Base-by-base conservation (phyloP, 2,797 vertebrate species). In the Lepilemur ruficaudatus region DNA sequence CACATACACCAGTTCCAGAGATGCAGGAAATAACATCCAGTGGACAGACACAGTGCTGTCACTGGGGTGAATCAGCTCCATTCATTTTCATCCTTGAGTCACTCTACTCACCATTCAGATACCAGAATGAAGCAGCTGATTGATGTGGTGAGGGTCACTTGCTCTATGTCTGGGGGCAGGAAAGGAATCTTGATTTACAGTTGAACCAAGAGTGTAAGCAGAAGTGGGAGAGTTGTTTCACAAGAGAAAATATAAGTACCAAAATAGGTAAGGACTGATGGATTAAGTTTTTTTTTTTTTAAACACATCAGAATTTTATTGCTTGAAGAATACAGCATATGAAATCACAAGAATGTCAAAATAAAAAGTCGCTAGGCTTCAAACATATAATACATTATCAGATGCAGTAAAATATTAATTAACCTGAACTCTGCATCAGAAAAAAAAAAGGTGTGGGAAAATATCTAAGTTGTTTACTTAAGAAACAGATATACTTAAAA, bases 251-350 rank as follows among this genome's bases (percentile, higher is more conserved):
- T 25, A 72, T 41, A 72, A 72, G 23, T 25, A 25, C 38, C 23
- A 28, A 25, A 43, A 72, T 25, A 72, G 41, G 23, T 28, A 41
- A 72, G 13, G 41, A 69, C 13, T 41, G 25, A 72, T 43, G 13
- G 41, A 28, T 28, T 15, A 38, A 38, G 38, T 38, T 38, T 38
- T 2, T 38, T 38, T 38, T 38, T 38, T 38, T 38, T 38, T 38
- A 99, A 99, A 99, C 98, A 99, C 98, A 98, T 98, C 98, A 98
- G 98, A 98, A 98, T 99, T 99, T 99, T 99, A 99, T 99, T 99
- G 99, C 99, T 99, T 99, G 99, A 99, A 99, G 99, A 99, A 99
- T 99, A 99, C 99, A 99, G 98, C 99, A 99, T 99, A 98, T 98
- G 99, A 99, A 99, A 99, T 99, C 98, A 99, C 98, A 99, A 99